These are phyloP conservation scores for Catagonus wagneri DNA, from an alignment of 2,113 vertebrate genomes.

Conservation along the genomic window DNA sequence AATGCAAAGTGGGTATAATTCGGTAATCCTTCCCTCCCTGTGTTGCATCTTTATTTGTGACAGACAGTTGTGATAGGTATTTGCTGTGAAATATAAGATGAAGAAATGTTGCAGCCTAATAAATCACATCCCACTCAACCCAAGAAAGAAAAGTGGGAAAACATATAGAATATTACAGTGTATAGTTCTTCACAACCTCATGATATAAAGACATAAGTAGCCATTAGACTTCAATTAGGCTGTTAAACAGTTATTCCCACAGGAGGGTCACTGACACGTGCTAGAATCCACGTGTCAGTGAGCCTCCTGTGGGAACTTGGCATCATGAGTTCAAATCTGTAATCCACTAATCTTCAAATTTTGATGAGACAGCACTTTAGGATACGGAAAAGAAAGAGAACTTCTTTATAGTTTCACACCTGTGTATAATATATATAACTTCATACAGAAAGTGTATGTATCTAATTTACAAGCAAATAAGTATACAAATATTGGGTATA, in stretches of 20 bases:
- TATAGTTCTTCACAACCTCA: conserved; percentile 17
- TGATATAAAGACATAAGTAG: conserved; percentile 26
- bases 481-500: neutral
- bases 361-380: neutral
- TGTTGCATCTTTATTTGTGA: conserved; percentile 40
- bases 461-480: neutral
- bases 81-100: conserved; percentile 1
- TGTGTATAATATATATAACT: neutral
- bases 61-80: neutral
- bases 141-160: conserved; percentile 49
- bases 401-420: conserved; percentile 21
- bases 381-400: conserved; percentile 49
- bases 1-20: conserved; percentile 29
- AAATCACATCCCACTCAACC: conserved; percentile 35
- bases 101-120: conserved; percentile 4
- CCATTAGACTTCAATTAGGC: neutral
- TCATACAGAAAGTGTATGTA: neutral
- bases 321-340: neutral
- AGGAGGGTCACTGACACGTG: neutral
- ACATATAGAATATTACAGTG: neutral
- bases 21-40: neutral
- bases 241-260: neutral
- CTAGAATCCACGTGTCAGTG: neutral
- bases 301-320: no score
- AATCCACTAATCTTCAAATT: conserved; percentile 3